Evolutionary conservation across 2,797 vertebrate species (phyloP).

Genomic region (Rachycentron canadum): DNA sequence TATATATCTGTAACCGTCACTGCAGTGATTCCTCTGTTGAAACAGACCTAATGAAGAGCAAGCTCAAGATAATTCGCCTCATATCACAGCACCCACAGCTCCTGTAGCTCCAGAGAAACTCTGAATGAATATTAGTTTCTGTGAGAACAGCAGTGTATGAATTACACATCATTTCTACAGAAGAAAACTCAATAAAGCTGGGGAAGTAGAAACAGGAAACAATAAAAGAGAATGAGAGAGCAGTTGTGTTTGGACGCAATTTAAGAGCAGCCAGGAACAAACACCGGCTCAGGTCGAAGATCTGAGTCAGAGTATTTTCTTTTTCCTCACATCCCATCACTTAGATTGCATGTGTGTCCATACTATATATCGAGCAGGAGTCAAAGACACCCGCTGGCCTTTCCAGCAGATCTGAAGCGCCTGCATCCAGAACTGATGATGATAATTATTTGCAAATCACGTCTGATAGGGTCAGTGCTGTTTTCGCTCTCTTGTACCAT

Average conservation of each 20-base stretch:
- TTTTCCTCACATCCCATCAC: no score
- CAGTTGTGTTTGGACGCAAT: no score
- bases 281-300: background rate
- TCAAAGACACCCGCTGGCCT: background rate
- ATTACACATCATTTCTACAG: no score
- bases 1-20: no score
- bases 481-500: slow-evolving; percentile 5
- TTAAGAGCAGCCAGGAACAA: background rate
- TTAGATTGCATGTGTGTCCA: background rate
- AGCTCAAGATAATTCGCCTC: no score
- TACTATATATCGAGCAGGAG: background rate
- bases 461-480: slow-evolving; percentile 29
- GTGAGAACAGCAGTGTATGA: no score
- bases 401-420: background rate
- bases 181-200: no score
- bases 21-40: no score
- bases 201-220: background rate
- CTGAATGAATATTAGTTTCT: no score
- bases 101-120: no score
- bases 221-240: background rate
- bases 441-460: slow-evolving; percentile 15
- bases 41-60: no score
- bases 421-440: background rate
- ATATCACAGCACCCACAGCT: no score
- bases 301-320: background rate